These are phyloP conservation scores for Lepidonotus clava DNA, from an alignment of 2,888 invertebrate genomes.

Conservation along the genomic window DNA sequence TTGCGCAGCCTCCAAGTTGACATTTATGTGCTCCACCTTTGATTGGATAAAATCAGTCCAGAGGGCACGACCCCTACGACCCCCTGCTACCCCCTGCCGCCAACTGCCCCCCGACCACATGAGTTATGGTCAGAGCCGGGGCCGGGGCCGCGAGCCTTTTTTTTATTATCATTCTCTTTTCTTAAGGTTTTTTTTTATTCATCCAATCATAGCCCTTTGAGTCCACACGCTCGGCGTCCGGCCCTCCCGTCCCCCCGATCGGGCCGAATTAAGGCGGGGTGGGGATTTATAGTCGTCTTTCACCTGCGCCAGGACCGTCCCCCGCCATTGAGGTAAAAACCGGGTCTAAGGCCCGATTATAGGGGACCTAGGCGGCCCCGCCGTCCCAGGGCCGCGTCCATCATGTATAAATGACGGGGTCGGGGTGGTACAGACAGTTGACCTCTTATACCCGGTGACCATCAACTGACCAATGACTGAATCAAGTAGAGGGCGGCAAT, in stretches of 20 bases:
- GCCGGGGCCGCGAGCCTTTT: too few relatives aligned
- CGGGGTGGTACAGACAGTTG: too few relatives aligned
- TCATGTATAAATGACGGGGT: background rate
- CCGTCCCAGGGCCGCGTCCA: background rate
- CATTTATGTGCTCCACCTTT: background rate
- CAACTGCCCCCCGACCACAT: too few relatives aligned
- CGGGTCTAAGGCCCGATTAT: background rate
- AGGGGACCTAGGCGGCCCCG: background rate
- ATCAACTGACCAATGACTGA: too few relatives aligned
- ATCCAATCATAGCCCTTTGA: too few relatives aligned
- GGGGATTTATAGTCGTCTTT: slow-evolving; percentile 4
- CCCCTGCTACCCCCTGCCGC: background rate
- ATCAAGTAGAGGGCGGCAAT: too few relatives aligned
- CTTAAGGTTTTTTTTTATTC: too few relatives aligned
- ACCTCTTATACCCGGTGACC: too few relatives aligned
- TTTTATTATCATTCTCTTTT: too few relatives aligned
- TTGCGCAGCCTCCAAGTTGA: background rate
- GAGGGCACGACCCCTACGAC: slow-evolving; percentile 2
- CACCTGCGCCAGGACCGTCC: background rate
- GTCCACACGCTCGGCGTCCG: too few relatives aligned
- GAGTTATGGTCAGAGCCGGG: background rate
- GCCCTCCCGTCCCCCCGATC: background rate
- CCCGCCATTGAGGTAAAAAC: background rate
- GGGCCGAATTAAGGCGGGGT: background rate
- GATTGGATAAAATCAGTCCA: slow-evolving; percentile 23